phyloP scores from a whole-genome alignment of 2,888 invertebrate genomes.

The Copidosoma aretas region DNA sequence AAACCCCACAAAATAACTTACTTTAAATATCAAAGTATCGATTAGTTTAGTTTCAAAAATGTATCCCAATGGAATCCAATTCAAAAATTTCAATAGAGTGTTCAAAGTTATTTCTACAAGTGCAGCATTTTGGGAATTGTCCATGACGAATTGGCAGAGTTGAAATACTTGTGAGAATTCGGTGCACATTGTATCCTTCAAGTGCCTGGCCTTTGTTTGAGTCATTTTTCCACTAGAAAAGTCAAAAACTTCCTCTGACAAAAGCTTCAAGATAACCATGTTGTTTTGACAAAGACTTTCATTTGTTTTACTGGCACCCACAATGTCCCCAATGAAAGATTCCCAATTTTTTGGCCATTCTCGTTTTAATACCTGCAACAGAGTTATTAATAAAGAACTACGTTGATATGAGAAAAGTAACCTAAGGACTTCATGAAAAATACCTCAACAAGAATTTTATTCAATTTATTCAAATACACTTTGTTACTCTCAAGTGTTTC shows the following conservation, averaged over 20 bases:
- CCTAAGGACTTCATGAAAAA: neutral
- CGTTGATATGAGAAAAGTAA: slow-evolving; percentile 5
- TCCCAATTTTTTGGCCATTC: slow-evolving; percentile 99
- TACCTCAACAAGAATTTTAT: slow-evolving; percentile 97
- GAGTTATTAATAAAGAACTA: slow-evolving; percentile 16
- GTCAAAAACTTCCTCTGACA: slow-evolving; percentile 99
- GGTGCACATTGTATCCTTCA: slow-evolving; percentile 99
- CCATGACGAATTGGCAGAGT: slow-evolving; percentile 96
- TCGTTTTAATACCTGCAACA: slow-evolving; percentile 84
- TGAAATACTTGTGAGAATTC: slow-evolving; percentile 99
- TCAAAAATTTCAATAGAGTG: slow-evolving; percentile 93
- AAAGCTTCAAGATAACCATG: slow-evolving; percentile 95
- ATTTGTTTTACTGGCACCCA: slow-evolving; percentile 98
- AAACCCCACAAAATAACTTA: slow-evolving; percentile 43
- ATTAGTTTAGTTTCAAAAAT: slow-evolving; percentile 99
- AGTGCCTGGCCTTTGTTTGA: slow-evolving; percentile 97
- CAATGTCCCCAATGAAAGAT: slow-evolving; percentile 97
- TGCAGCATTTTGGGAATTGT: slow-evolving; percentile 96
- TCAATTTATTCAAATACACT: slow-evolving; percentile 96
- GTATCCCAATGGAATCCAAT: slow-evolving; percentile 99
- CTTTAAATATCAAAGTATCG: slow-evolving; percentile 88
- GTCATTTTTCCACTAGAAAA: slow-evolving; percentile 98
- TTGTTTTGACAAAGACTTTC: slow-evolving; percentile 99
- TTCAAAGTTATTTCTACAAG: slow-evolving; percentile 95
- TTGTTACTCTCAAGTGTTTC: slow-evolving; percentile 89